Evolutionary conservation across 2,888 invertebrate genomes (phyloP), one percentile per base, ranked within the genome.

Genomic region (Encarsia formosa): DNA sequence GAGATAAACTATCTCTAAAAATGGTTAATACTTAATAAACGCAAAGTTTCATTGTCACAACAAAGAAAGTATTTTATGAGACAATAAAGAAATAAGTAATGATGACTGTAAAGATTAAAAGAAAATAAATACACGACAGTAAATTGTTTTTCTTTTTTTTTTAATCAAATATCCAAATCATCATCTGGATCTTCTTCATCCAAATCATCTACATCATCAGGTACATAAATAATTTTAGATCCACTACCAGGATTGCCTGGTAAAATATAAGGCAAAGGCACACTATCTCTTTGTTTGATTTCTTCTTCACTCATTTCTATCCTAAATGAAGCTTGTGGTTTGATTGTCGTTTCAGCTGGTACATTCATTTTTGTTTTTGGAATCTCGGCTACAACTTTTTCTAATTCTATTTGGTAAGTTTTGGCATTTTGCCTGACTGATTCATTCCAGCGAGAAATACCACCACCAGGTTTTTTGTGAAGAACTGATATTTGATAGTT

Each of bases 131-230:
- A 63, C 61, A 64, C 61, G 62, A 62, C 62, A 62, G 60, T 63
- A 57, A 52, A 59, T 24, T 24, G 19, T 20, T 38, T 43, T 24
- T 22, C 18, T 42, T 41, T 42, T 43, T 29, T 32, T 26, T 49
- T 55, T 52, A 46, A 40, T 56, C 18, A 56, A 32, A 52, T 52
- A 52, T 59, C 45, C 55, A 91, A 77, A 75, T 91, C 91, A 71
- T 91, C 89, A 77, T 91, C 91, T 2, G 90, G 90, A 75, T 91
- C 89, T 74, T 90, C 90, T 65, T 88, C 89, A 66, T 91, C 91
- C 78, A 87, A 85, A 69, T 90, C 90, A 71, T 90, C 90, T 2
- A 82, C 79, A 47, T 82, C 83, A 73, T 91, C 90, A 9, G 88
- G 86, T 59, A 84, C 80, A 66, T 91, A 90, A 61, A 83, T 80